phyloP scores from a whole-genome alignment of 2,113 vertebrate genomes.

The Microtus ochrogaster region DNA sequence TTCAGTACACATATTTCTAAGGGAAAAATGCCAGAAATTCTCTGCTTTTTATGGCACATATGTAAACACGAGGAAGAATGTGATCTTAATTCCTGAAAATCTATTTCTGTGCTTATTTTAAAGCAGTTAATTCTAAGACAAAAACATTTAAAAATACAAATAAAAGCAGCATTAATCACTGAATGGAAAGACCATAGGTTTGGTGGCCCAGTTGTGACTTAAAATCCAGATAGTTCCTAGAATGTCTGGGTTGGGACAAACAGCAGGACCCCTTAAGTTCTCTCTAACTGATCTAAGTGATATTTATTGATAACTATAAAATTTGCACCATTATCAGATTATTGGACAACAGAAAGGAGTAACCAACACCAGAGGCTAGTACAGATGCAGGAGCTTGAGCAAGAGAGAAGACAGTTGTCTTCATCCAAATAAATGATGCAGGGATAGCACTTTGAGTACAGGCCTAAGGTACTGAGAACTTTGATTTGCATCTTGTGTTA shows the following conservation, averaged over 20 bases:
- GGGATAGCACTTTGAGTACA: fast-evolving
- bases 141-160: neutral
- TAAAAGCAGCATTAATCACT: neutral
- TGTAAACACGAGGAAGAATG: neutral
- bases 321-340: neutral
- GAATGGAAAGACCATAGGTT: neutral
- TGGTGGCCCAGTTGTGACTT: neutral
- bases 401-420: neutral
- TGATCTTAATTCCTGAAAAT: neutral
- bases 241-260: neutral
- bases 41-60: slow-evolving; percentile 12
- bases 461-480: neutral
- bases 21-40: neutral
- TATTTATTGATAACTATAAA: neutral
- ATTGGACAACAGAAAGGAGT: neutral
- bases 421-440: neutral
- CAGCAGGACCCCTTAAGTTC: neutral
- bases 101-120: neutral
- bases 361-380: neutral
- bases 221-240: neutral
- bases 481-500: neutral
- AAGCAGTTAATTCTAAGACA: neutral
- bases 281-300: neutral
- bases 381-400: neutral
- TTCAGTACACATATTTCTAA: neutral